Evolutionary conservation across 2,888 invertebrate genomes (phyloP), one percentile per base, ranked within the genome.

Genomic region (Leptarthrus brevirostris): DNA sequence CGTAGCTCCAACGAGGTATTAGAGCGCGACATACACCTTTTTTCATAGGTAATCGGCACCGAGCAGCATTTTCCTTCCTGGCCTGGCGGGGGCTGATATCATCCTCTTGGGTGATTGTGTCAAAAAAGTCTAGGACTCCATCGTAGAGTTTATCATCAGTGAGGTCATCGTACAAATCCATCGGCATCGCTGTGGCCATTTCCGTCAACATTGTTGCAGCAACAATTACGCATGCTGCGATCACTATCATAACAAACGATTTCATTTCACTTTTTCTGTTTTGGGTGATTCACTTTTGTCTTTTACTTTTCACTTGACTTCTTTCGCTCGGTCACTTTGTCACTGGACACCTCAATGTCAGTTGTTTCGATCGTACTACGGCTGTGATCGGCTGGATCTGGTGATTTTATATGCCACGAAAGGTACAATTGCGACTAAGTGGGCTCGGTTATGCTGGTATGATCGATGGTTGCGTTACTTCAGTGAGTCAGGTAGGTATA

Each of bases 1-100:
- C 86, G 80, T 88, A 88, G 72, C 86, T 83, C 83, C 82, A 85
- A 69, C 86, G 81, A 0, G 84, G 84, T 54, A 85, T 84, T 2
- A 85, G 74, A 0, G 85, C 85, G 0, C 86, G 82, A 44, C 85
- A 85, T n/a, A 85, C 83, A 6, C 85, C 85, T 69, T 56, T 72
- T 14, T 44, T 40, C 3, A 49, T 44, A 3, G 72, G 72, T n/a
- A 58, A 18, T 0, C 10, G 14, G 24, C 72, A 72, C n/a, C 56
- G 36, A 20, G 26, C 47, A 0, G 56, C 72, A 24, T 54, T 4
- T n/a, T 58, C 44, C n/a, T 4, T 18, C 8, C 54, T 30, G 4
- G 56, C 12, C 24, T 54, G 20, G n/a, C 44, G 22, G 2, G 20
- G 36, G 16, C 3, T 40, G 16, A 14, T 71, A 8, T 69, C 69